A percentile compares a stretch with the other conserved stretches of the same genome.
These are phyloP conservation scores for Scolopax rusticola DNA, from an alignment of 2,797 vertebrate species.

Conservation along the genomic window DNA sequence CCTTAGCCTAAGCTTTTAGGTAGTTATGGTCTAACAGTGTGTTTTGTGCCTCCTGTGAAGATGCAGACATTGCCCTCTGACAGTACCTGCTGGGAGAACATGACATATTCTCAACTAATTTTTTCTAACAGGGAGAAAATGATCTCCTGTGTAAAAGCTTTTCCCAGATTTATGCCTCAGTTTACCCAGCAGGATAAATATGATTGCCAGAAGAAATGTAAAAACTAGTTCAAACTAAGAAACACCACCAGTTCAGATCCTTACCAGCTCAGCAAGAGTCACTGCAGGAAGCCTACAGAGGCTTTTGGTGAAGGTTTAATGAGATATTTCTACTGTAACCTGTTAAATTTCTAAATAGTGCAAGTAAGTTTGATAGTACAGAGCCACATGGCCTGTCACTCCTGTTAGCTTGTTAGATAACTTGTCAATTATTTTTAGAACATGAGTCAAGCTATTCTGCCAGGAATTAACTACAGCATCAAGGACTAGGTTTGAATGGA, in stretches of 20 bases:
- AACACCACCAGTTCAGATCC: background rate
- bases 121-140: slow-evolving; percentile 18
- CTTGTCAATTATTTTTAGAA: background rate
- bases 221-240: background rate
- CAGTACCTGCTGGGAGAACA: slow-evolving; percentile 4
- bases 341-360: background rate
- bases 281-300: background rate
- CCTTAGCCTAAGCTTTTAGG: background rate
- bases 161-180: slow-evolving; percentile 37
- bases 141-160: background rate
- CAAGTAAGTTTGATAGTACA: background rate
- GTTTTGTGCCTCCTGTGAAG: background rate
- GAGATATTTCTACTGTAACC: background rate
- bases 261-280: background rate
- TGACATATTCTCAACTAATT: background rate
- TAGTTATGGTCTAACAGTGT: background rate
- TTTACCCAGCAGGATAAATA: slow-evolving; percentile 42
- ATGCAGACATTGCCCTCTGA: background rate
- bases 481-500: background rate
- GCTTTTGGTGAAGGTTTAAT: background rate
- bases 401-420: background rate
- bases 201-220: background rate
- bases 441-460: background rate
- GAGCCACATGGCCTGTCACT: rapidly evolving
- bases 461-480: background rate